Percentiles rank a stretch among this genome's conserved stretches.
Conservation (phyloP, 2,888 invertebrate species). For the Netelia fuscicornis region DNA sequence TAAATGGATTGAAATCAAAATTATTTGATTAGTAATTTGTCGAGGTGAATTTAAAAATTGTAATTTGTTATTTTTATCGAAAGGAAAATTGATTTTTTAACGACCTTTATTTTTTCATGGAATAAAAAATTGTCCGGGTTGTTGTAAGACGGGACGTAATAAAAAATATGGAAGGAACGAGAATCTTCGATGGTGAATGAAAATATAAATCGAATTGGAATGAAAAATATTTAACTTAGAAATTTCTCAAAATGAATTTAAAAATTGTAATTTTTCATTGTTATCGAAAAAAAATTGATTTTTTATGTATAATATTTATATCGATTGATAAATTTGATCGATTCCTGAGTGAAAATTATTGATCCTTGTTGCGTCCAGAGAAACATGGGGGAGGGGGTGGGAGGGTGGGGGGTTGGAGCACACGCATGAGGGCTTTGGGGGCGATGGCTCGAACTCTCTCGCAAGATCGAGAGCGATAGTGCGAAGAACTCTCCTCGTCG, state of each 20-base stretch:
- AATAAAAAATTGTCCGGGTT: too few species aligned
- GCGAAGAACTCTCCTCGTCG: constrained; percentile 30
- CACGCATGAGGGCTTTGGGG: constrained; percentile 38
- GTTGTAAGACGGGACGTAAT: too few species aligned
- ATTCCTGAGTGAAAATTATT: background rate
- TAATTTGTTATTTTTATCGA: background rate
- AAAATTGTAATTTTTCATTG: too few species aligned
- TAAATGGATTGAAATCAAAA: too few species aligned
- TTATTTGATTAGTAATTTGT: background rate
- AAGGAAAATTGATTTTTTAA: too few species aligned
- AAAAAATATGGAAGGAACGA: too few species aligned
- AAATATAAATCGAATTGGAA: too few species aligned
- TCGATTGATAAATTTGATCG: background rate
- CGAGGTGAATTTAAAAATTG: background rate
- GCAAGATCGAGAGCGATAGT: constrained; percentile 36
- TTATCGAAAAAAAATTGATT: background rate
- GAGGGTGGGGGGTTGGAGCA: background rate
- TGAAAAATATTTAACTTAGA: too few species aligned
- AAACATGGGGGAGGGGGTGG: background rate
- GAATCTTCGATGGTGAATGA: too few species aligned
- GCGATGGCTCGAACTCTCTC: constrained; percentile 48
- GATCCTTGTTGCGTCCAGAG: background rate
- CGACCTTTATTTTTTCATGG: too few species aligned
- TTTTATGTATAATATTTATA: too few species aligned
- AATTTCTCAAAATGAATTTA: too few species aligned